Evolutionary conservation across 2,113 vertebrate species (phyloP).

Genomic region (Hyaena hyaena): DNA sequence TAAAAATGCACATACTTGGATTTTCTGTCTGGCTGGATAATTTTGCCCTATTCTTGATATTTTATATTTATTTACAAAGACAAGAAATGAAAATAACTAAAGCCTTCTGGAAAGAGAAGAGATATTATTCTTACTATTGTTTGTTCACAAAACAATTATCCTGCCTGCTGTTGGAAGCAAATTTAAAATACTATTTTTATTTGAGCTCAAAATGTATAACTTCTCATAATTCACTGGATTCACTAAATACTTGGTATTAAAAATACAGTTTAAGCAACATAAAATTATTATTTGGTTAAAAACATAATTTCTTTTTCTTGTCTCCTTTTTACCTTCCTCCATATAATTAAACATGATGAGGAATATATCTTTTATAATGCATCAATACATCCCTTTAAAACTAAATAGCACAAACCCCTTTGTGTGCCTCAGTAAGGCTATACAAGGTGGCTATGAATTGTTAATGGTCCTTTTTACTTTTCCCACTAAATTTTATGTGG

Average conservation of each 20-base stretch:
- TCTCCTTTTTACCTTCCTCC: constrained; percentile 18
- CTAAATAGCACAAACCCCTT: background rate
- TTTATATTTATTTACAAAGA: constrained; percentile 40
- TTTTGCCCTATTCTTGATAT: background rate
- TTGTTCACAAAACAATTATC: background rate
- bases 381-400: background rate
- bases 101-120: background rate
- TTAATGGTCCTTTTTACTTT: background rate
- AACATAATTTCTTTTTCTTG: constrained; percentile 26
- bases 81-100: constrained; percentile 29
- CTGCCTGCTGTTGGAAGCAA: background rate
- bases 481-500: background rate
- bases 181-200: background rate
- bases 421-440: background rate
- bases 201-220: background rate
- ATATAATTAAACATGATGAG: constrained; percentile 42
- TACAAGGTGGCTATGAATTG: background rate
- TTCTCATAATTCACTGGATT: background rate
- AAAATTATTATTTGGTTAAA: constrained; percentile 29
- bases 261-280: background rate
- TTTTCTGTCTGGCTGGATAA: background rate
- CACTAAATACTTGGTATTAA: background rate
- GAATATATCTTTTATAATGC: background rate
- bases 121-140: background rate
- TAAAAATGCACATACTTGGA: background rate